These are phyloP conservation scores for Heliocidaris tuberculata DNA, from an alignment of 35 echinoderm and acorn worm species.

Conservation along the genomic window DNA sequence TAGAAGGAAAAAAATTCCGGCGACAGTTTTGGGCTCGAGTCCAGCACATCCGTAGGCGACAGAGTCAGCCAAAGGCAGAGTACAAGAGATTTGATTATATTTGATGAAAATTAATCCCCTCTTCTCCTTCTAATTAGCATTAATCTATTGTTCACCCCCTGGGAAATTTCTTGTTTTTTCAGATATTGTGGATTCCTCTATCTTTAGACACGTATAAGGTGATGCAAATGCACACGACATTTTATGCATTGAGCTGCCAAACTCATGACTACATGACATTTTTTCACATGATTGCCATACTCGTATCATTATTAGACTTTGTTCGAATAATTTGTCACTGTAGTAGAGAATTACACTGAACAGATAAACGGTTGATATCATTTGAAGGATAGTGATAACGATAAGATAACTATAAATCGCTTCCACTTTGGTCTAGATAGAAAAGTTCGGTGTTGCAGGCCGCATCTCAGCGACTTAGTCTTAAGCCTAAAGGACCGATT, in stretches of 20 bases:
- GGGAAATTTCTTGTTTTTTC: neutral
- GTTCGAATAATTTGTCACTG: too few relatives aligned
- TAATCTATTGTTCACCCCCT: neutral
- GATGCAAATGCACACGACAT: neutral
- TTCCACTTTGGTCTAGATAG: too few relatives aligned
- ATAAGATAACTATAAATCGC: too few relatives aligned
- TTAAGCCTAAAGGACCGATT: too few relatives aligned
- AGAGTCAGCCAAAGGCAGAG: neutral
- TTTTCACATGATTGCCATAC: too few relatives aligned
- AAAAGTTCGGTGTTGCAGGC: too few relatives aligned
- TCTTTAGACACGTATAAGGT: neutral
- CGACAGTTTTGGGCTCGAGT: neutral
- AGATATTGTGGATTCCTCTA: too few relatives aligned
- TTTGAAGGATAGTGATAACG: too few relatives aligned
- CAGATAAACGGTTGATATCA: too few relatives aligned
- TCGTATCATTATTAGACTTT: neutral
- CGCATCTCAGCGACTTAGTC: too few relatives aligned
- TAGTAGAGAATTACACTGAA: too few relatives aligned
- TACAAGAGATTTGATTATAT: neutral
- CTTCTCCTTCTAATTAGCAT: neutral
- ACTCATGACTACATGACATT: neutral
- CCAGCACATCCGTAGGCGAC: neutral
- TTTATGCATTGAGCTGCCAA: neutral
- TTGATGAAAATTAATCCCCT: neutral
- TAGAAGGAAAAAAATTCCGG: neutral